A percentile compares a stretch with the other conserved stretches of the same genome.
Conservation (phyloP, 2,888 invertebrate genomes). For the Mesorhabditis belari region DNA sequence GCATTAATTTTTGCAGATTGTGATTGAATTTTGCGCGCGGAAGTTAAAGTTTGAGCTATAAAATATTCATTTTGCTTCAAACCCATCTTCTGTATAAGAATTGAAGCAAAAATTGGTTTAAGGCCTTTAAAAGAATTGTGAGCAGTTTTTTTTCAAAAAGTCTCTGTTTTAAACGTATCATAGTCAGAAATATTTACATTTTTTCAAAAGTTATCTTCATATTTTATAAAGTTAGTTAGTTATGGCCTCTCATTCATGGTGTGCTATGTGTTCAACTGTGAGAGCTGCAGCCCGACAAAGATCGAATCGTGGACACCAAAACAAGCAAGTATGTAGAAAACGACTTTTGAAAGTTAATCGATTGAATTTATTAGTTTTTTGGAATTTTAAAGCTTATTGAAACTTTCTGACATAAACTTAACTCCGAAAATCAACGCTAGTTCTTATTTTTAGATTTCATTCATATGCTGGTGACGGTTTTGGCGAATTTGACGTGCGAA, state of each 20-base stretch:
- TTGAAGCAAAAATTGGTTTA: too few relatives aligned
- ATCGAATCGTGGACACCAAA: conserved; percentile 41
- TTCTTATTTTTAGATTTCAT: conserved; percentile 34
- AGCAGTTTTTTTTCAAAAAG: conserved; percentile 1
- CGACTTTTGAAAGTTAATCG: too few relatives aligned
- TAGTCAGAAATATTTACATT: neutral
- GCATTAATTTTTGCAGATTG: conserved; percentile 2
- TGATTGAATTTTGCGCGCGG: too few relatives aligned
- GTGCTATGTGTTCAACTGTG: conserved; percentile 48
- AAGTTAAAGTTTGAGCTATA: too few relatives aligned
- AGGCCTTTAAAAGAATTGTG: neutral
- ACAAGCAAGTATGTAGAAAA: conserved; percentile 44
- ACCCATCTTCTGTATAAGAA: too few relatives aligned
- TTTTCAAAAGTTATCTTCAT: neutral
- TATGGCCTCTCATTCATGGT: conserved; percentile 51
- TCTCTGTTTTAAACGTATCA: neutral
- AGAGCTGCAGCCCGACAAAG: conserved; percentile 36
- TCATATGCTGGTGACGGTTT: conserved; percentile 51
- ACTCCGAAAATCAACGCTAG: neutral
- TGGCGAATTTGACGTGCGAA: conserved; percentile 44
- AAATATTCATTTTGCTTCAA: too few relatives aligned
- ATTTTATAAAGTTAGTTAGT: conserved; percentile 12
- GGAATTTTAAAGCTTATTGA: neutral
- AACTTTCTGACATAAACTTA: conserved; percentile 2
- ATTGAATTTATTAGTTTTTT: conserved; percentile 1